Evolutionary conservation across 2,888 invertebrate genomes (phyloP).

Genomic region (Saturnia pavonia): DNA sequence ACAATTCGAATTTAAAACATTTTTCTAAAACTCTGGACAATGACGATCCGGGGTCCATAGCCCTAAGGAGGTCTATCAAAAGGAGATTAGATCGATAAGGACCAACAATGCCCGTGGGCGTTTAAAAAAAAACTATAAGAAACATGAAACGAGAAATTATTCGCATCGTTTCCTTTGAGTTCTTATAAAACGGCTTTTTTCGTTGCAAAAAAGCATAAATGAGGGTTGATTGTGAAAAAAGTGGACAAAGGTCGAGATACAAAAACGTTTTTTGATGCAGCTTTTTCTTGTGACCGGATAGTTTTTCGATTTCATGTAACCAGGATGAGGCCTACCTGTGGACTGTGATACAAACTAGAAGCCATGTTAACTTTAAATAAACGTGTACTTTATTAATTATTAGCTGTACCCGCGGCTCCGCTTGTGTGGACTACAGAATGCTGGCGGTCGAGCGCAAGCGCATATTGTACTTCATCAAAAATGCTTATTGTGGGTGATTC

Average conservation of each 20-base stretch:
- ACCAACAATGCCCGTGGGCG: constrained; percentile 73
- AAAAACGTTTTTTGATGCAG: constrained; percentile 64
- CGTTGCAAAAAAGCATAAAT: constrained; percentile 75
- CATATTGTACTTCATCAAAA: too few relatives aligned
- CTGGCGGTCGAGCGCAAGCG: too few relatives aligned
- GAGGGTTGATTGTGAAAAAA: constrained; percentile 69
- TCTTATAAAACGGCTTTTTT: constrained; percentile 76
- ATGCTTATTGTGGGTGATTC: too few relatives aligned
- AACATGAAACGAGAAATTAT: constrained; percentile 81
- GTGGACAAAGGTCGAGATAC: constrained; percentile 73
- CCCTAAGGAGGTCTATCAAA: constrained; percentile 75
- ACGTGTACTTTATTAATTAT: not conserved
- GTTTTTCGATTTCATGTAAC: constrained; percentile 51
- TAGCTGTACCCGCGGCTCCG: too few relatives aligned
- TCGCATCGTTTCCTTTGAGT: constrained; percentile 79
- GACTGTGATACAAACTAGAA: constrained; percentile 28
- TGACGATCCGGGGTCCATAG: constrained; percentile 61
- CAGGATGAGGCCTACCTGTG: constrained; percentile 41
- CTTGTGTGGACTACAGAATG: too few relatives aligned
- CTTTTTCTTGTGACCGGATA: constrained; percentile 67
- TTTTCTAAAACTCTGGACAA: constrained; percentile 68
- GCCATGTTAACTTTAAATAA: constrained; percentile 21
- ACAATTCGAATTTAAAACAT: constrained; percentile 41
- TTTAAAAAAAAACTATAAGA: constrained; percentile 67
- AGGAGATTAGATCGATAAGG: constrained; percentile 77